Evolutionary conservation across 2,113 vertebrate genomes (phyloP), one percentile per base, ranked within the genome.

Genomic region (Heterocephalus glaber): DNA sequence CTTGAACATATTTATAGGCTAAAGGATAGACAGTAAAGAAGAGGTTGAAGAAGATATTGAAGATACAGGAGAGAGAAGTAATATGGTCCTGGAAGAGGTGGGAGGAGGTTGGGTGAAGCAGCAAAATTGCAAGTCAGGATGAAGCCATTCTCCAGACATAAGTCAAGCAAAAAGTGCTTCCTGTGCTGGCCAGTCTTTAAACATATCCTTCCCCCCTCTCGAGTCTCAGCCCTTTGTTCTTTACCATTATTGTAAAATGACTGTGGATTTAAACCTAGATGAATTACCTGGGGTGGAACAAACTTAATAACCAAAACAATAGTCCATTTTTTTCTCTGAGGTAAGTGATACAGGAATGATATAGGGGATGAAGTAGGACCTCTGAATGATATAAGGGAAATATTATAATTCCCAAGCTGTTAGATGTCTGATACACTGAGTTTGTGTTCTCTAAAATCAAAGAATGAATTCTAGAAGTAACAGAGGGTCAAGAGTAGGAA

Each of bases 221-320:
- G 94, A 96, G 77, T 87, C 60, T 86, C 24, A 47, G 14, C n/a
- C 26, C 14, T 65, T 95, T 66, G 79, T 85, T 17, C 20, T 93
- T 94, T 77, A 76, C 47, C 33, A 82, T 92, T 72, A 83, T 92
- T 47, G 33, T 92, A 24, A 79, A 96, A 91, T 80, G 89, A 94
- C 61, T 94, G 38, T 92, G 61, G 90, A 89, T 85, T 89, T 65
- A 92, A 94, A 93, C 77, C 54, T 96, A 93, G 72, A 28, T 97
- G 66, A 16, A 96, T 95, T 96, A 90, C 19, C 65, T 20, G 17
- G n/a, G 26, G 90, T 95, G 28, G 54, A 60, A 95, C 63, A 77
- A 92, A 65, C 20, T 80, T 84, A 90, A 81, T 79, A 89, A 90
- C 16, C 26, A 9, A 49, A 52, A 52, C 60, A 94, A 74, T 60